phyloP scores from a whole-genome alignment of 2,888 invertebrate species.

The Hypselothyrea guttata region DNA sequence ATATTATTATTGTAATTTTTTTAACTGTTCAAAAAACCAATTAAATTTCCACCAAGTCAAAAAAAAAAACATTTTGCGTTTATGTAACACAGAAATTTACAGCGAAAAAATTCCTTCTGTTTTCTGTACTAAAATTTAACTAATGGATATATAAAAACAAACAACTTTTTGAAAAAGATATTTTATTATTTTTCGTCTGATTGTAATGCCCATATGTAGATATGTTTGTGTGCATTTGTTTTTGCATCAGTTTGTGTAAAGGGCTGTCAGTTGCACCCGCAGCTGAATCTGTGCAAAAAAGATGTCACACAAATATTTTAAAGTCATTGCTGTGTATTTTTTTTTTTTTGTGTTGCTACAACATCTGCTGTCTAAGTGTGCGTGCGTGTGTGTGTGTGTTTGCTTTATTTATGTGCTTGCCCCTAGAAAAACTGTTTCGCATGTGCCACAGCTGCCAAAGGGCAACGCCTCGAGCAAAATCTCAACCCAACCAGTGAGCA shows the following conservation, averaged over 20 bases:
- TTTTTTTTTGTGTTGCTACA: constrained; percentile 9
- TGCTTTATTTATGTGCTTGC: constrained; percentile 34
- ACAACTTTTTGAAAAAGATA: too few relatives aligned
- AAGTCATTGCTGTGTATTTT: background rate
- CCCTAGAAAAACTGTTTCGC: constrained; percentile 37
- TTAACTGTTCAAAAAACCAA: too few relatives aligned
- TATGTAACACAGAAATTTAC: too few relatives aligned
- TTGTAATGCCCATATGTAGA: constrained; percentile 18
- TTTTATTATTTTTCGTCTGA: too few relatives aligned
- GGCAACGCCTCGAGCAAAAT: background rate
- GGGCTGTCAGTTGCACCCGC: constrained; percentile 26
- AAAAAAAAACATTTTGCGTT: too few relatives aligned
- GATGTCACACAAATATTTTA: constrained; percentile 15
- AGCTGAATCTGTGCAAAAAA: constrained; percentile 13
- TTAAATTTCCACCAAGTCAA: too few relatives aligned
- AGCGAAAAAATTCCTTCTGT: too few relatives aligned
- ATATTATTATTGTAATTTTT: too few relatives aligned
- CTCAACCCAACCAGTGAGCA: background rate
- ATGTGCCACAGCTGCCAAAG: constrained; percentile 45
- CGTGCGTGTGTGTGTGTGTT: constrained; percentile 4
- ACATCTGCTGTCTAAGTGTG: constrained; percentile 17
- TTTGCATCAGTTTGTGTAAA: background rate
- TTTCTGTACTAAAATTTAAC: too few relatives aligned
- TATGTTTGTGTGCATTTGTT: background rate
- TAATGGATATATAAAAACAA: too few relatives aligned